These are phyloP conservation scores for Strix uralensis DNA, from an alignment of 2,113 vertebrate genomes.

Conservation along the genomic window DNA sequence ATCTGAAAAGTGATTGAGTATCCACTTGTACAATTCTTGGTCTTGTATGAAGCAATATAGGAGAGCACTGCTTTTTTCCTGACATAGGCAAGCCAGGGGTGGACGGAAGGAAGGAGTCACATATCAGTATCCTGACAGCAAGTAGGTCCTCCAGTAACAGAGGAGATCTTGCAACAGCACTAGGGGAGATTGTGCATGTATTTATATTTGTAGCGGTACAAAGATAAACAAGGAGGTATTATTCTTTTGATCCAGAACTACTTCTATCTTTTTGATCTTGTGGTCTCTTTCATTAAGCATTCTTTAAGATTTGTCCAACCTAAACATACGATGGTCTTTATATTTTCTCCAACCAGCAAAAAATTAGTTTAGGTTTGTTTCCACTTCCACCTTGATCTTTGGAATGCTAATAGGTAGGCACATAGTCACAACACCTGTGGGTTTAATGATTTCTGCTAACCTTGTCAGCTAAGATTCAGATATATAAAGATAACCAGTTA, in stretches of 20 bases:
- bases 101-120: neutral
- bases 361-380: neutral
- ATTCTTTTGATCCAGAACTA: neutral
- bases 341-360: neutral
- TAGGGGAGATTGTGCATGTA: neutral
- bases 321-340: neutral
- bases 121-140: neutral
- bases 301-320: neutral
- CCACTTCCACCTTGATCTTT: neutral
- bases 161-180: neutral
- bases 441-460: neutral
- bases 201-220: neutral
- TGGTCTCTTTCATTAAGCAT: neutral
- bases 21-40: neutral
- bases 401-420: neutral
- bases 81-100: neutral
- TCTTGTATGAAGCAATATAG: neutral
- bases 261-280: neutral
- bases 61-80: neutral
- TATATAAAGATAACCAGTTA: neutral
- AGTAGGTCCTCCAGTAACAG: neutral
- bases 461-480: neutral
- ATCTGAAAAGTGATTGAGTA: neutral
- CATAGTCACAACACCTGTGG: neutral
- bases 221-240: neutral